These are phyloP conservation scores for Dinocampus coccinellae DNA, from an alignment of 2,888 invertebrate species.

Conservation along the genomic window DNA sequence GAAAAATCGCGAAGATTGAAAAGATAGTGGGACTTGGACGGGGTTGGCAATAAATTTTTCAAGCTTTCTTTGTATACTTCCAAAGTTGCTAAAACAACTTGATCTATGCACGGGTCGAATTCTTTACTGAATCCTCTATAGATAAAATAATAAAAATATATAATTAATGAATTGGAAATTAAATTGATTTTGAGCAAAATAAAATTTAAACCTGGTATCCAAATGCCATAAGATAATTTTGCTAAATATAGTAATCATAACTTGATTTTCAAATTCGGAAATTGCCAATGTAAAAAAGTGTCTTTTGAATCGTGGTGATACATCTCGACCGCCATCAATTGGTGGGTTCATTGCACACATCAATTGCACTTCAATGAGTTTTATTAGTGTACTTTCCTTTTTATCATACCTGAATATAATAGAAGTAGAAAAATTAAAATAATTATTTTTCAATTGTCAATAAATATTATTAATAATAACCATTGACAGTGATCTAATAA, in stretches of 20 bases:
- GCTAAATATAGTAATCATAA: constrained; percentile 87
- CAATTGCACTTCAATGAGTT: constrained; percentile 81
- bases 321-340: constrained; percentile 84
- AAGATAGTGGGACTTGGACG: constrained; percentile 93
- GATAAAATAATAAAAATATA: constrained; percentile 13
- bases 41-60: constrained; percentile 88
- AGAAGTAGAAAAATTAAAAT: too few relatives aligned
- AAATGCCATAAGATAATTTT: constrained; percentile 96
- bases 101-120: constrained; percentile 92
- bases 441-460: background rate
- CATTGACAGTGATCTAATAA: constrained; percentile 92
- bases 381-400: constrained; percentile 83
- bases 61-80: constrained; percentile 88
- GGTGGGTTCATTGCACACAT: constrained; percentile 89
- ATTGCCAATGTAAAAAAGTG: constrained; percentile 89
- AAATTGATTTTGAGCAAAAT: background rate
- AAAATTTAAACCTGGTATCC: constrained; percentile 79
- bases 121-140: constrained; percentile 88
- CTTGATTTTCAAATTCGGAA: constrained; percentile 89
- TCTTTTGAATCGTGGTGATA: constrained; percentile 87
- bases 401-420: constrained; percentile 75
- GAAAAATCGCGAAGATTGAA: constrained; percentile 96
- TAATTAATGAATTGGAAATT: background rate
- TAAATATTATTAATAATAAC: constrained; percentile 62
- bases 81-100: constrained; percentile 88